These are phyloP conservation scores for Phaenicophaeus curvirostris DNA, from an alignment of 2,797 vertebrate species.

Conservation along the genomic window DNA sequence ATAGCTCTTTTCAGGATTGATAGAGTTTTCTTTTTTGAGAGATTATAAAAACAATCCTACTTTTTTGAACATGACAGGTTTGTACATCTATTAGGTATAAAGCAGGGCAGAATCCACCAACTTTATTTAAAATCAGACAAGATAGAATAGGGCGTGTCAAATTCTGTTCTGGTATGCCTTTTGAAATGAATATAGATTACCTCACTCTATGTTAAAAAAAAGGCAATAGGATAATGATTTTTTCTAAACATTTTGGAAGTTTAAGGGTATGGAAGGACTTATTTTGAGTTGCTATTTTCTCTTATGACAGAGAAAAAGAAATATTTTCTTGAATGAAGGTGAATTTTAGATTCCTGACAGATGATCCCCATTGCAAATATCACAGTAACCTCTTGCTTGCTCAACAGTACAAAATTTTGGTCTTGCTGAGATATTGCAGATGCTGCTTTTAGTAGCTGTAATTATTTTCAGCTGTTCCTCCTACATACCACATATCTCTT, in stretches of 20 bases:
- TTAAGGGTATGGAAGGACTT: background rate
- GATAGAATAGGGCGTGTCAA: background rate
- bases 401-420: background rate
- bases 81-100: background rate
- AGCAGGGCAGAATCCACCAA: background rate
- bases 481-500: background rate
- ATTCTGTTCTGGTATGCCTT: background rate
- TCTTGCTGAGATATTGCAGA: background rate
- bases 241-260: background rate
- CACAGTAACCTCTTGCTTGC: background rate
- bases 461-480: background rate
- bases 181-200: background rate
- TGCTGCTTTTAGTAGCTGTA: background rate
- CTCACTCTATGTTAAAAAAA: background rate
- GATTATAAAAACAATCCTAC: background rate
- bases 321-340: background rate
- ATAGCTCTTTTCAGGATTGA: background rate
- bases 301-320: background rate
- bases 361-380: background rate
- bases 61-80: background rate
- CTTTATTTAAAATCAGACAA: background rate
- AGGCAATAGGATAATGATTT: background rate
- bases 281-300: background rate
- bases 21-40: background rate
- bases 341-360: background rate